Conservation (phyloP, 2,113 vertebrate species). For the Catharus bicknelli region DNA sequence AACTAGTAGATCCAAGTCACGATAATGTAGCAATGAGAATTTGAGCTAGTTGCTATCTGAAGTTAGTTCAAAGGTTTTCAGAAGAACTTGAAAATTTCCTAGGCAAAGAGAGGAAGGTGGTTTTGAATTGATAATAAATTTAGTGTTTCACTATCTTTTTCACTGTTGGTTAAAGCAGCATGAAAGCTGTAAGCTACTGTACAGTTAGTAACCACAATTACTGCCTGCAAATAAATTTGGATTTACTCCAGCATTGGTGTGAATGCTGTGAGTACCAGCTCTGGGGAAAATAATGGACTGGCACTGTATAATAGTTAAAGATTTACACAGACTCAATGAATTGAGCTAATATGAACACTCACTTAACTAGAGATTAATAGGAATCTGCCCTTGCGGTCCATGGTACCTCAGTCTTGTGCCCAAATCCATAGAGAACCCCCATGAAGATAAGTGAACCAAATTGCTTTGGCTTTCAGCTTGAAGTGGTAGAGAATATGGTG, state of each 20-base stretch:
- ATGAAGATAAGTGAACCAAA: background rate
- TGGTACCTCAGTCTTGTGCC: background rate
- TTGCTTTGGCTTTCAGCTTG: background rate
- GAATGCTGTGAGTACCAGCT: background rate
- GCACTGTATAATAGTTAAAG: background rate
- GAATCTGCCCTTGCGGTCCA: background rate
- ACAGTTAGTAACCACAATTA: background rate
- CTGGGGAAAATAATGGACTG: background rate
- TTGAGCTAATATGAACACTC: background rate
- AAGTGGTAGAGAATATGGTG: background rate
- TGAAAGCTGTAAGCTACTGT: background rate
- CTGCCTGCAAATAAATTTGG: background rate
- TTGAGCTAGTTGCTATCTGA: background rate
- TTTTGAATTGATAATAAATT: background rate
- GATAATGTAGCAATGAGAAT: background rate
- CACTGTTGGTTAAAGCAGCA: background rate
- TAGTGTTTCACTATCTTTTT: background rate
- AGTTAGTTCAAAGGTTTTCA: background rate
- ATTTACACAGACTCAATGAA: background rate
- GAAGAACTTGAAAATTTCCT: background rate
- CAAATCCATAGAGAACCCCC: background rate
- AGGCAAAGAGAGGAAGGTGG: background rate
- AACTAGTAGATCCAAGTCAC: background rate
- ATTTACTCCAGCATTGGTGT: background rate
- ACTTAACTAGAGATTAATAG: background rate